Evolutionary conservation across 2,113 vertebrate genomes (phyloP).

Genomic region (Tursiops truncatus): DNA sequence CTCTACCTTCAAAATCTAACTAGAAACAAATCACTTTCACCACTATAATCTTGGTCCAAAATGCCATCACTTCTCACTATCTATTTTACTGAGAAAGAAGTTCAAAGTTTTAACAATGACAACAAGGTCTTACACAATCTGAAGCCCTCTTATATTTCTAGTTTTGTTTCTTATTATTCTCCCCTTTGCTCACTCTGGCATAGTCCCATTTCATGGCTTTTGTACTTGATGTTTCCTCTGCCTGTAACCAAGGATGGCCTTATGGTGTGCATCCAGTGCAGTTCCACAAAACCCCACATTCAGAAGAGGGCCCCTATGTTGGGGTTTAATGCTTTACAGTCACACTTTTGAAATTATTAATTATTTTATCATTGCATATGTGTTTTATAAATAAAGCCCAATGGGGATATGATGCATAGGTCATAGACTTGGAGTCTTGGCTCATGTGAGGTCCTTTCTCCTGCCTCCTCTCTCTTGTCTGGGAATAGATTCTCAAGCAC

Average conservation of each 20-base stretch:
- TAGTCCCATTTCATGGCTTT: not conserved
- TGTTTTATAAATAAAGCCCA: not conserved
- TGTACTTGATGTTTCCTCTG: not conserved
- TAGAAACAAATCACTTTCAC: not conserved
- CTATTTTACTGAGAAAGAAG: not conserved
- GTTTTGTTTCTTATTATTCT: not conserved
- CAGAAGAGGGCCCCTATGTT: not conserved
- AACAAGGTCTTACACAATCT: rapidly evolving
- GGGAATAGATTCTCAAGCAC: not conserved
- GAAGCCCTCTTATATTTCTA: not conserved
- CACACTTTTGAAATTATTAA: not conserved
- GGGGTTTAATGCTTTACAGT: not conserved
- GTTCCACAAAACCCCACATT: not conserved
- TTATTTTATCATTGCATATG: not conserved
- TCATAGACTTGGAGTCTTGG: not conserved
- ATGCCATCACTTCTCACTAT: not conserved
- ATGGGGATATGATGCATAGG: not conserved
- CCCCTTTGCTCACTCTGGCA: not conserved
- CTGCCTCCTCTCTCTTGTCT: not conserved
- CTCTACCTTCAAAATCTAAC: not conserved
- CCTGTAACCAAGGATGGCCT: not conserved
- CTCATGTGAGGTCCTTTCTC: not conserved
- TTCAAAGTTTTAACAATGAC: not conserved
- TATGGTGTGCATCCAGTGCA: not conserved
- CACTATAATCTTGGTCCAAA: not conserved